A percentile compares a stretch with the other conserved stretches of the same genome.
These are phyloP conservation scores for Belgica antarctica DNA, from an alignment of 2,888 invertebrate species.

Conservation along the genomic window DNA sequence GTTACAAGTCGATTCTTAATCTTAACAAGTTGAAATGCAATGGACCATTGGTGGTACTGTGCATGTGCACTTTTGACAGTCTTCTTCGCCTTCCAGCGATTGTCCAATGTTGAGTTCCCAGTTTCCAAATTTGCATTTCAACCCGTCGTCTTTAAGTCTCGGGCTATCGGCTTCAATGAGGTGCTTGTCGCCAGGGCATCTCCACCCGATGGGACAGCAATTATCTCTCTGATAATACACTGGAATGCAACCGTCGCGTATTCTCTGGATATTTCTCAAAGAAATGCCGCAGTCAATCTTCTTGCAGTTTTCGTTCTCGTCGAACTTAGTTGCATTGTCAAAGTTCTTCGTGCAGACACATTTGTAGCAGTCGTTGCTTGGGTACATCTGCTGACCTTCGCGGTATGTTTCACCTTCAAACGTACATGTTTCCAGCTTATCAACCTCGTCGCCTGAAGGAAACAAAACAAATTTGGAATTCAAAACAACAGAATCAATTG, in stretches of 20 bases:
- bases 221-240: constrained; percentile 46
- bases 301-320: constrained; percentile 46
- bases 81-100: constrained; percentile 53
- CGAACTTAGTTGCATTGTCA: constrained; percentile 39
- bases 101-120: constrained; percentile 56
- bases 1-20: not conserved
- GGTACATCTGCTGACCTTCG: constrained; percentile 46
- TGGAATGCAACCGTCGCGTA: constrained; percentile 46
- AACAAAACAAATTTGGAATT: too few species aligned
- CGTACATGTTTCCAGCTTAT: constrained; percentile 45
- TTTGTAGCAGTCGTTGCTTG: constrained; percentile 42
- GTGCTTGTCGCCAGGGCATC: constrained; percentile 45
- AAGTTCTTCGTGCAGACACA: constrained; percentile 45
- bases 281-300: constrained; percentile 46
- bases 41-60: constrained; percentile 57
- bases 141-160: not conserved
- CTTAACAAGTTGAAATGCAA: constrained; percentile 49
- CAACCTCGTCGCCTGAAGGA: constrained; percentile 18
- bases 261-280: constrained; percentile 45
- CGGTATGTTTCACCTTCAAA: constrained; percentile 45
- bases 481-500: too few species aligned
- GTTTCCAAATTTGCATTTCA: constrained; percentile 56
- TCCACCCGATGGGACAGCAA: constrained; percentile 47
- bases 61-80: constrained; percentile 56
- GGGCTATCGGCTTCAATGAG: not conserved